Conservation (phyloP, 1,140 invertebrate species). For the Euglossa dilemma region DNA sequence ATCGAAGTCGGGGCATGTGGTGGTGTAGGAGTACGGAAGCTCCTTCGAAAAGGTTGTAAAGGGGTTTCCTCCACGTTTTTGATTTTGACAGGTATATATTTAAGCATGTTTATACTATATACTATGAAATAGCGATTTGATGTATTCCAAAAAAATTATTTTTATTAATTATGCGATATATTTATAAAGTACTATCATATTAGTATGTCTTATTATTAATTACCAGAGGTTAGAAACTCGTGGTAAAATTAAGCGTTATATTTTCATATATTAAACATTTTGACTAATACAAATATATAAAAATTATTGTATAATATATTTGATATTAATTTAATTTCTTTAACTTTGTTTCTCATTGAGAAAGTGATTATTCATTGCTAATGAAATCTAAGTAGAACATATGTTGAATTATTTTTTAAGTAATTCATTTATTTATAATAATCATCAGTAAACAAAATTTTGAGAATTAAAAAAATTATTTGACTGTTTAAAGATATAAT, state of each 20-base stretch:
- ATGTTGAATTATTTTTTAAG: conserved; percentile 26
- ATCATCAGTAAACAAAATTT: background rate
- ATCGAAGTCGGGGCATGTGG: conserved; percentile 23
- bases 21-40: conserved; percentile 42
- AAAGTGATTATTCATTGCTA: background rate
- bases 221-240: conserved; percentile 42
- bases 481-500: conserved; percentile 4
- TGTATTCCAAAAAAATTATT: conserved; percentile 4
- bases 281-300: background rate
- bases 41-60: conserved; percentile 49
- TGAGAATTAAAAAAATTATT: background rate
- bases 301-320: background rate
- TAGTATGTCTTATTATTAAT: conserved; percentile 20
- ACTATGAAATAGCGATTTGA: background rate
- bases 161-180: background rate
- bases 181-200: background rate
- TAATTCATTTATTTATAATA: conserved; percentile 14
- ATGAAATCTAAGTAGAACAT: conserved; percentile 9
- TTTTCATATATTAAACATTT: conserved; percentile 10
- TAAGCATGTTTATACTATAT: background rate
- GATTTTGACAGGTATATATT: conserved; percentile 53
- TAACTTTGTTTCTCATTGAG: background rate
- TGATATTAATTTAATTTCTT: background rate
- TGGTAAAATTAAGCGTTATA: conserved; percentile 8
- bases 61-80: conserved; percentile 57